Conservation (phyloP, 2,888 invertebrate species). For the Celastrina argiolus region DNA sequence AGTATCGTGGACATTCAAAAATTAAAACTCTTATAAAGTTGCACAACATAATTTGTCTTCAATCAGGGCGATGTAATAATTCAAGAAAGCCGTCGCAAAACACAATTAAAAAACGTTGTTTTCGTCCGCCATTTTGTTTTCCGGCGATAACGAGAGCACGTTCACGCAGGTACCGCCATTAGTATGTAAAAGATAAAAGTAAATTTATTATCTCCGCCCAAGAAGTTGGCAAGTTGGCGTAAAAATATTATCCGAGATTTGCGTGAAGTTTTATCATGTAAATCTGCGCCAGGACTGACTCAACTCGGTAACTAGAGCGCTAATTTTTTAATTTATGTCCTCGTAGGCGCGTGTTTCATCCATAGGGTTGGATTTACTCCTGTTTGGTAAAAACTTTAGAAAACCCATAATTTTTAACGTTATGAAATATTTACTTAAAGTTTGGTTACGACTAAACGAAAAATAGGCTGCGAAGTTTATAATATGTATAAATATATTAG, state of each 20-base stretch:
- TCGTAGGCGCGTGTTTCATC: not conserved
- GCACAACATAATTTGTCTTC: not conserved
- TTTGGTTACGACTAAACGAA: no score
- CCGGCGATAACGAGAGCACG: not conserved
- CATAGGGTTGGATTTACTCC: not conserved
- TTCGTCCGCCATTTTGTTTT: conserved; percentile 5
- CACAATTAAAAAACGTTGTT: conserved; percentile 1
- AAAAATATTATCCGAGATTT: conserved; percentile 34
- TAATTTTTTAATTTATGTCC: conserved; percentile 13
- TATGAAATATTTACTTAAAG: no score
- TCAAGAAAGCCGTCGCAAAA: not conserved
- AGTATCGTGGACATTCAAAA: no score
- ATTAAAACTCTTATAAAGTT: not conserved
- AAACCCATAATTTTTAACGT: not conserved
- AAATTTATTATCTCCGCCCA: conserved; percentile 39
- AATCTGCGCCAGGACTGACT: conserved; percentile 28
- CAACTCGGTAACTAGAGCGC: not conserved
- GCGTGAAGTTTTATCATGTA: conserved; percentile 38
- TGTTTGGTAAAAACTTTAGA: not conserved
- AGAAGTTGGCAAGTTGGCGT: conserved; percentile 35
- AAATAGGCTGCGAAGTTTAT: no score
- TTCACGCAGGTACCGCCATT: conserved; percentile 27
- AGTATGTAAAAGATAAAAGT: conserved; percentile 41
- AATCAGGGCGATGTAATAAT: not conserved
- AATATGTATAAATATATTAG: no score